Conservation (phyloP, 1,140 invertebrate species). For the Drosophila parvula region DNA sequence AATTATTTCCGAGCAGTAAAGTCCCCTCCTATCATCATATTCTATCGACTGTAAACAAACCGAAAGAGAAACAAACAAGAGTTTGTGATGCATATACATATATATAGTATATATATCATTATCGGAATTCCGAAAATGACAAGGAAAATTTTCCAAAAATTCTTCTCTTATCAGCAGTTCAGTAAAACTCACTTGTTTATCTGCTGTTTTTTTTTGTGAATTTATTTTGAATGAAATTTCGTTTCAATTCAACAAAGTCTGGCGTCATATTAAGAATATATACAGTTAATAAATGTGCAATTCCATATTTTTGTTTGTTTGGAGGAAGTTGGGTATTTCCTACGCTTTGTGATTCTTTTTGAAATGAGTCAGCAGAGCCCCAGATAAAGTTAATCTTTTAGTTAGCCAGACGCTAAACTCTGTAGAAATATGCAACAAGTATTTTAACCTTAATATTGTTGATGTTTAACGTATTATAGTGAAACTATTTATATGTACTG, state of each 20-base stretch:
- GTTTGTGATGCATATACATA: conserved; percentile 13
- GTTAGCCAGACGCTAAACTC: background rate
- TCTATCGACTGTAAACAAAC: conserved; percentile 21
- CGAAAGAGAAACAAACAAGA: conserved; percentile 35
- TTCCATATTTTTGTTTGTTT: conserved; percentile 1
- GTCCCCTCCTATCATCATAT: conserved; percentile 3
- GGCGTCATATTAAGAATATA: background rate
- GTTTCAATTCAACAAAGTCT: background rate
- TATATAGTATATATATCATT: conserved; percentile 6
- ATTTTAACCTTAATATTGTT: background rate
- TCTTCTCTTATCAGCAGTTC: conserved; percentile 13
- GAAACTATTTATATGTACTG: background rate
- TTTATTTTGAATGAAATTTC: conserved; percentile 22
- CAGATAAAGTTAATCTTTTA: conserved; percentile 10
- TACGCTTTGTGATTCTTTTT: conserved; percentile 14
- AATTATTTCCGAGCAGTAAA: conserved; percentile 22
- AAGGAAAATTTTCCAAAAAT: conserved; percentile 41
- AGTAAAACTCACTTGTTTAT: conserved; percentile 11
- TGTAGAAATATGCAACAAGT: background rate
- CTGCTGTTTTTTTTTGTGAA: background rate
- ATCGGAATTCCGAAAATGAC: conserved; percentile 36
- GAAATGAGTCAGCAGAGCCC: conserved; percentile 7
- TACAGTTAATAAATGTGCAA: conserved; percentile 1
- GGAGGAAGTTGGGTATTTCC: conserved; percentile 22
- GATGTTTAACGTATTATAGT: background rate